Evolutionary conservation across 2,888 invertebrate genomes (phyloP), one percentile per base, ranked within the genome.

Genomic region (Cephus sareptanus): DNA sequence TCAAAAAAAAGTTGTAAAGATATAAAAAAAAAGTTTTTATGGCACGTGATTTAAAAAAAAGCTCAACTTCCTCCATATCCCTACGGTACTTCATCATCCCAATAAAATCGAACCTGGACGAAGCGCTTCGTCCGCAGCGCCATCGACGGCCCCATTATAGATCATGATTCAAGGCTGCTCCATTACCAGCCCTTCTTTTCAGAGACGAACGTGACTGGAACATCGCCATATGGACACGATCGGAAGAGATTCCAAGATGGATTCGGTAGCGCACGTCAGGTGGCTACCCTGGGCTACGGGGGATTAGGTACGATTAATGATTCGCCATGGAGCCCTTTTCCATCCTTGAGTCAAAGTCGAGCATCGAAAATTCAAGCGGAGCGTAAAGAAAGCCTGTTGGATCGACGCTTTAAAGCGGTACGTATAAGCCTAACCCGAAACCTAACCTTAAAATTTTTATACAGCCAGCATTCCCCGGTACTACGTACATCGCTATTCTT

Each of bases 241-340:
- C 71, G 33, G 71, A 34, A 71, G 56, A 56, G 56, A 56, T 56
- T 56, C 56, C 23, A 56, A 56, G 56, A 56, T 56, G 34, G 31
- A 71, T 71, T 71, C 71, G 71, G 71, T 71, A 71, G 71, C 71
- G 34, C 13, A 30, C 71, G 71, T 71, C 71, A 71, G 71, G 71
- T 71, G 71, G 71, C 33, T 71, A 34, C 71, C 71, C 71, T 71
- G 71, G 70, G 56, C 33, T 12, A 33, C 71, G 33, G 34, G 33
- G 31, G 71, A 71, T 71, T 71, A 71, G 34, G 34, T 13, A 34
- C 71, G 71, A 71, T 71, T 71, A 71, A 71, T 34, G 71, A 71
- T 71, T 71, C 71, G 71, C 71, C 71, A 71, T 34, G 71, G 71
- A 71, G 71, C 56, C 56, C 56, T 56, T 56, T 56, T 56, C 56